Percentiles rank a stretch among this genome's conserved stretches.
Evolutionary conservation across 2,797 vertebrate species (phyloP).

Genomic region (Nothura maculosa): DNA sequence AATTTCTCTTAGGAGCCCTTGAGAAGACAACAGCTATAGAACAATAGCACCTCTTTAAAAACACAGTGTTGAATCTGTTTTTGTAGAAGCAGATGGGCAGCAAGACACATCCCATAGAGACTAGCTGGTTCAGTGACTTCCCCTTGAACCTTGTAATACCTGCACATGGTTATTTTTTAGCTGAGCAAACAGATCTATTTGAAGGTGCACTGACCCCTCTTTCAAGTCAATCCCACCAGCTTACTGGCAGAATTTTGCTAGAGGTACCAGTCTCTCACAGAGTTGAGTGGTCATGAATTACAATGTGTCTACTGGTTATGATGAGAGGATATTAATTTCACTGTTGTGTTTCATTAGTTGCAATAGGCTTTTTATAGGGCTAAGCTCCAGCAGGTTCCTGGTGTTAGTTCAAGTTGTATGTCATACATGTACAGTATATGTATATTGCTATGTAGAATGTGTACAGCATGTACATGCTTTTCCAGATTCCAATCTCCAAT

Average conservation of each 20-base stretch:
- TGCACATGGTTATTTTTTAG: slow-evolving; percentile 42
- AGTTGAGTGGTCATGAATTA: not conserved
- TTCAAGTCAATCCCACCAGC: not conserved
- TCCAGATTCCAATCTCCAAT: not conserved
- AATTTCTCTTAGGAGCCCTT: not conserved
- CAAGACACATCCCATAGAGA: not conserved
- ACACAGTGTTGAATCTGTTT: not conserved
- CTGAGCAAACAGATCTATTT: slow-evolving; percentile 23
- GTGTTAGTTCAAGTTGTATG: not conserved
- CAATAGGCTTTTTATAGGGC: not conserved
- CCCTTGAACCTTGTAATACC: not conserved
- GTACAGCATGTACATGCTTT: not conserved
- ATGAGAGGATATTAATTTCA: not conserved
- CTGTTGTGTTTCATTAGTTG: not conserved
- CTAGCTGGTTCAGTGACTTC: not conserved
- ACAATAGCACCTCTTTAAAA: not conserved
- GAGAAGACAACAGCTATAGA: not conserved
- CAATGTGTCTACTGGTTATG: not conserved
- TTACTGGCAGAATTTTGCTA: not conserved
- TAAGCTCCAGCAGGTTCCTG: not conserved
- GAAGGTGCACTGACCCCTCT: not conserved
- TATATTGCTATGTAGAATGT: not conserved
- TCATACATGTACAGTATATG: not conserved
- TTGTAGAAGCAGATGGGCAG: not conserved
- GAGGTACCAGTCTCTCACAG: not conserved